A percentile compares a stretch with the other conserved stretches of the same genome.
These are phyloP conservation scores for Rattus rattus DNA, from an alignment of 2,113 vertebrate genomes.

Conservation along the genomic window DNA sequence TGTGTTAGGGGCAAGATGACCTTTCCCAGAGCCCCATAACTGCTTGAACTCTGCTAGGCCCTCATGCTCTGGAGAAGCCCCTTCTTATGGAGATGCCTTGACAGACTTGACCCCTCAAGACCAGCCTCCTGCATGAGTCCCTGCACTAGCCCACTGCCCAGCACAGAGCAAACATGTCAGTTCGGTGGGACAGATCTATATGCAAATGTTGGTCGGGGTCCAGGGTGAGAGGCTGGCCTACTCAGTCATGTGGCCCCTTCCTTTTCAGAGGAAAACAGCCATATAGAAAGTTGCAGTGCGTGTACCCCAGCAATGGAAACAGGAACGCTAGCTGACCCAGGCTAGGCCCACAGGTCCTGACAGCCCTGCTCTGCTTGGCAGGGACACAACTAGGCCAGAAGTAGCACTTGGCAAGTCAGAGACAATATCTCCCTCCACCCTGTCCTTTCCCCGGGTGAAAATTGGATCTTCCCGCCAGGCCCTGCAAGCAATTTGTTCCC, in stretches of 20 bases:
- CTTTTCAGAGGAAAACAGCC: not conserved
- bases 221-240: not conserved
- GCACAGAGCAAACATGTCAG: not conserved
- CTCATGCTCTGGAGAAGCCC: not conserved
- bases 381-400: not conserved
- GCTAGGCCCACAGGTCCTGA: not conserved
- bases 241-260: not conserved
- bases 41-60: not conserved
- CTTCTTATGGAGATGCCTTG: not conserved
- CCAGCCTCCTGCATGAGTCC: not conserved
- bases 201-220: no score
- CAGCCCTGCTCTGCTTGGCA: not conserved
- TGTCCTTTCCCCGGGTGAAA: slow-evolving; percentile 52
- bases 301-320: rapidly evolving
- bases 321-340: no score
- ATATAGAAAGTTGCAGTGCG: no score
- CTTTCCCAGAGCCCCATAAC: not conserved
- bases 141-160: not conserved
- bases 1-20: not conserved
- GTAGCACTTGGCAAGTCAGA: not conserved
- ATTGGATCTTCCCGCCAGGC: slow-evolving; percentile 65
- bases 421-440: not conserved
- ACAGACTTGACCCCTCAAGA: not conserved
- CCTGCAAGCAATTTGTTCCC: slow-evolving; percentile 54
- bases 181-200: not conserved